Evolutionary conservation across 2,888 invertebrate genomes (phyloP), one percentile per base, ranked within the genome.

Genomic region (Archaeoteleia sp.): DNA sequence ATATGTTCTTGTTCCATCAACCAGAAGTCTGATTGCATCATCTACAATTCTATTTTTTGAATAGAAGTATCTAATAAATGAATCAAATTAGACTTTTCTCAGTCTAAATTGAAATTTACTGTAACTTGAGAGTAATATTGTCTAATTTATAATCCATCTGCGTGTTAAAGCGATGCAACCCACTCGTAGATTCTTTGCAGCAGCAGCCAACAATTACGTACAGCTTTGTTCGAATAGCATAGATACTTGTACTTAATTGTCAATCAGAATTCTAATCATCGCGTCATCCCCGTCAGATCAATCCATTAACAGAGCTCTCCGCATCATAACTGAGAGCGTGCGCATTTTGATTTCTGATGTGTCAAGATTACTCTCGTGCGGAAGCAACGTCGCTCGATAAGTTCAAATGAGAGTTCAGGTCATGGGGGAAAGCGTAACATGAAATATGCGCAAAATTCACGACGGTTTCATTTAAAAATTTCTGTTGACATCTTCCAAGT

Each of bases 251-350:
- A 54, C 71, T 74, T 72, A 72, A 74, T 72, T 74, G 72, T 68
- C 72, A 74, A 74, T 74, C 70, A 72, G 67, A 57, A 72, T 74
- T 72, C 71, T 74, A 71, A 72, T 74, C 72, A 72, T 68, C 62
- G 23, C 54, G 46, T 68, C 55, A 13, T 48, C 43, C 60, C 34
- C 23, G 53, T 34, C 62, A 62, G 54, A 62, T 62, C 62, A 54
- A 62, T 66, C 62, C 51, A 70, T 68, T 68, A 68, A 66, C 48
- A 49, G 42, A 49, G 23, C 43, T 14, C 12, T 42, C 42, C 9
- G 13, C 20, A 13, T 12, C 42, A 42, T 60, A 45, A 45, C 37
- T 39, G 35, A 61, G 45, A 53, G 61, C 53, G 53, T 53, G 53
- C 61, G 61, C 61, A 53, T 61, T 20, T 61, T 61, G 43, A 53